Evolutionary conservation across 2,888 invertebrate genomes (phyloP).

Genomic region (Megastigmus dorsalis): DNA sequence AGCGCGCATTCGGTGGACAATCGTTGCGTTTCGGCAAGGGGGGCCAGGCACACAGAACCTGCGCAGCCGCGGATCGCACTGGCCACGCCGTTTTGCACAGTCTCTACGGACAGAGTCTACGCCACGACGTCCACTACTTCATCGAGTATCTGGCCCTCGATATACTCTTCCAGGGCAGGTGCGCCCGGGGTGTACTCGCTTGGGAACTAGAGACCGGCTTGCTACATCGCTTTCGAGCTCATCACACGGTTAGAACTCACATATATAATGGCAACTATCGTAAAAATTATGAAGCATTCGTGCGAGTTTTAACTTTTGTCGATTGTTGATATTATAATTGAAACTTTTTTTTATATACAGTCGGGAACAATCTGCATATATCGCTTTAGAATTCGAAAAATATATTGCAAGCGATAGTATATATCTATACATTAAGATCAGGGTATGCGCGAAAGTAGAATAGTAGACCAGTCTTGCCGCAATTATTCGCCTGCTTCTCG

Average conservation of each 20-base stretch:
- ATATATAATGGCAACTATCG: no score
- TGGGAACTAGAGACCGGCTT: constrained; percentile 83
- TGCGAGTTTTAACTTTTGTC: no score
- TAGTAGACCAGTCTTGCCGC: no score
- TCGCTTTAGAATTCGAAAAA: no score
- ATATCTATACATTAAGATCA: no score
- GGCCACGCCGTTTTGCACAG: constrained; percentile 84
- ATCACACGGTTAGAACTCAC: constrained; percentile 75
- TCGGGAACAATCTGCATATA: no score
- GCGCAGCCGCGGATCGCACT: constrained; percentile 82
- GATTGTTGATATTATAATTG: no score
- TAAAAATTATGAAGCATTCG: no score
- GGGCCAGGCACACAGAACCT: constrained; percentile 80
- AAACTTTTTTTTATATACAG: no score
- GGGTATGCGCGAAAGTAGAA: no score
- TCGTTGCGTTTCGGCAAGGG: constrained; percentile 81
- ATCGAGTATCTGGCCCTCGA: constrained; percentile 84
- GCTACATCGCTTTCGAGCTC: constrained; percentile 80
- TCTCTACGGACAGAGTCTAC: constrained; percentile 82
- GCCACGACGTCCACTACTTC: constrained; percentile 82
- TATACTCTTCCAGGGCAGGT: constrained; percentile 80
- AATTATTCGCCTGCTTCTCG: no score
- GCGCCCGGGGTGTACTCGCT: constrained; percentile 80
- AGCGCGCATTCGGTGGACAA: constrained; percentile 84
- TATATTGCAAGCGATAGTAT: no score